A percentile compares a stretch with the other conserved stretches of the same genome.
Evolutionary conservation across 30 jellyfish, hydroid and myxozoan species (phyloP).

Genomic region (Chrysaora quinquecirrha): DNA sequence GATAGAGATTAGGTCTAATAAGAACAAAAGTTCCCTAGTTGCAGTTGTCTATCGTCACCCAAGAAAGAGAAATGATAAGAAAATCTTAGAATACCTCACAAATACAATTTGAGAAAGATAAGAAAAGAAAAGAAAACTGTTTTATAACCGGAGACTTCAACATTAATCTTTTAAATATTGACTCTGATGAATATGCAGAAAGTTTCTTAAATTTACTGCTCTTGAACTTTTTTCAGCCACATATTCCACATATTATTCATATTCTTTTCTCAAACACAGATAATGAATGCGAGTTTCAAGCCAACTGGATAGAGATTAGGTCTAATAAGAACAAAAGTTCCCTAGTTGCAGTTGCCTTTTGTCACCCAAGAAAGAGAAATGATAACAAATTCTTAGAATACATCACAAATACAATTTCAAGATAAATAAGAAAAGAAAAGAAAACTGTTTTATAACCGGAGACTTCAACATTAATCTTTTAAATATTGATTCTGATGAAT

Average conservation of each 20-base stretch:
- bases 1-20: no score
- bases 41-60: no score
- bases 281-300: no score
- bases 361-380: conserved; percentile 46
- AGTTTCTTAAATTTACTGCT: no score
- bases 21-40: no score
- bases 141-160: conserved; percentile 41
- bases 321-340: no score
- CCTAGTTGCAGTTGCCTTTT: conserved; percentile 17
- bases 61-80: conserved; percentile 18
- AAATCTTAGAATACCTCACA: conserved; percentile 23
- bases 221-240: conserved; percentile 5
- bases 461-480: conserved; percentile 48
- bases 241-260: conserved; percentile 32
- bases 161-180: no score
- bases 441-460: conserved; percentile 25
- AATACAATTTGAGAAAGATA: conserved; percentile 5
- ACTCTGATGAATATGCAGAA: no score
- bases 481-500: conserved; percentile 38
- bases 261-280: no score
- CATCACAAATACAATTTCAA: conserved; percentile 1
- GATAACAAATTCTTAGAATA: conserved; percentile 28
- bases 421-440: conserved; percentile 19
- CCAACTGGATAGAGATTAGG: no score
- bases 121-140: conserved; percentile 23